Conservation (phyloP, 92 coral and sea anemone genomes). For the Actinernus sp. region DNA sequence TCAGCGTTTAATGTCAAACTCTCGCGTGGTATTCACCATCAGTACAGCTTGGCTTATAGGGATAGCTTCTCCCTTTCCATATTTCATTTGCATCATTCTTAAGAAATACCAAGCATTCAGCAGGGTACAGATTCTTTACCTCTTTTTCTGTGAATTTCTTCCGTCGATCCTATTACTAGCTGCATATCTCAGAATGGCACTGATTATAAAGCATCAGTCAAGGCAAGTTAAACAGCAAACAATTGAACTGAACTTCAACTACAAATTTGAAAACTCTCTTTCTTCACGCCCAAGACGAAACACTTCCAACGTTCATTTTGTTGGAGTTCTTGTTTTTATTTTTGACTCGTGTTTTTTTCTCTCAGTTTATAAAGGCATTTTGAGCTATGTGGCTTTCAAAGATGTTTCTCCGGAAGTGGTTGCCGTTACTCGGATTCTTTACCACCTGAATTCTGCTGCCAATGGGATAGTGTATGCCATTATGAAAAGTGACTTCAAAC, state of each 20-base stretch:
- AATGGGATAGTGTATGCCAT: background rate
- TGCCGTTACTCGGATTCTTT: slow-evolving; percentile 4
- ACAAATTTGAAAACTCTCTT: background rate
- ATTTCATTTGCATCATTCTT: slow-evolving; percentile 8
- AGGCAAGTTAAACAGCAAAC: background rate
- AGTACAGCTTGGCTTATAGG: background rate
- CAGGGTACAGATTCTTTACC: background rate
- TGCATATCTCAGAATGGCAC: background rate
- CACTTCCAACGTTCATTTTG: background rate
- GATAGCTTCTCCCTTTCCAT: slow-evolving; percentile 1
- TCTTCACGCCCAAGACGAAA: background rate
- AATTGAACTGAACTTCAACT: background rate
- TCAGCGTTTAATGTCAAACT: background rate
- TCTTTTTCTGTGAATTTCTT: slow-evolving; percentile 2
- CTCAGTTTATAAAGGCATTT: background rate
- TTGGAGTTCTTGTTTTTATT: slow-evolving; percentile 1
- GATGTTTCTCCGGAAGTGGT: background rate
- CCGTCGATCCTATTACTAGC: background rate
- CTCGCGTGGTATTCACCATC: background rate
- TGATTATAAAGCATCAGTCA: background rate
- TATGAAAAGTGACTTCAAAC: background rate
- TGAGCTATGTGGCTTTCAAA: background rate
- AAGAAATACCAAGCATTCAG: background rate
- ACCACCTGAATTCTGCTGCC: background rate
- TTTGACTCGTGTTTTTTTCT: slow-evolving; percentile 1